Evolutionary conservation across 2,113 vertebrate species (phyloP).

Genomic region (zebrafish (Danio rerio)): DNA sequence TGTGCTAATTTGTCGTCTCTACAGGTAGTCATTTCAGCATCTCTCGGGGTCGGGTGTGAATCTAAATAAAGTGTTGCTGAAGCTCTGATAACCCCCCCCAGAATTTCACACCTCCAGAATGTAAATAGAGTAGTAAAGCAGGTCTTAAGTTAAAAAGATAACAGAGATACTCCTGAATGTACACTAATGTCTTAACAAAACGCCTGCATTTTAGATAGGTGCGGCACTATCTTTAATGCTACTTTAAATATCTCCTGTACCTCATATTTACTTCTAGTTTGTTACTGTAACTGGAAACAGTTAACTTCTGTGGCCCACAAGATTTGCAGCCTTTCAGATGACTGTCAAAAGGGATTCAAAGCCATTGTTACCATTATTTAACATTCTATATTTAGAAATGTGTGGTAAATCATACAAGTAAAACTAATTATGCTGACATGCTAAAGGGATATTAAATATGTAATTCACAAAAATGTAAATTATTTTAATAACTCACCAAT

Average conservation of each 20-base stretch:
- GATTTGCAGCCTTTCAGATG: not conserved
- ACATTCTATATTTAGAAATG: too few species aligned
- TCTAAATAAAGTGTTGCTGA: slow-evolving; percentile 60
- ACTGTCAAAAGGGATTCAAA: not conserved
- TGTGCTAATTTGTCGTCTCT: slow-evolving; percentile 50
- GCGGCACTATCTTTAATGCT: not conserved
- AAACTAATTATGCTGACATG: not conserved
- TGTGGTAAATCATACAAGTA: not conserved
- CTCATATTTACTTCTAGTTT: not conserved
- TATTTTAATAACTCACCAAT: not conserved
- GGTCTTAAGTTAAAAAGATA: slow-evolving; percentile 53
- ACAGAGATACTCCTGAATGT: slow-evolving; percentile 20
- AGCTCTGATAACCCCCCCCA: slow-evolving; percentile 62
- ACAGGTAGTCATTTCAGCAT: slow-evolving; percentile 59
- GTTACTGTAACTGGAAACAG: not conserved
- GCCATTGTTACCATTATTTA: not conserved
- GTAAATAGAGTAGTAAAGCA: slow-evolving; percentile 68
- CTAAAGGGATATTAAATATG: not conserved
- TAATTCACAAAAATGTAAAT: not conserved
- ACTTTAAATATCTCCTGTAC: not conserved
- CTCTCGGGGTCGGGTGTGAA: slow-evolving; percentile 14
- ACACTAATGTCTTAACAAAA: slow-evolving; percentile 16
- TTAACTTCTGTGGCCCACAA: not conserved
- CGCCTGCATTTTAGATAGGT: not conserved
- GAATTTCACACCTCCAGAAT: slow-evolving; percentile 73